Conservation (phyloP, 2,797 vertebrate genomes). For the Centroberyx gerrardi region DNA sequence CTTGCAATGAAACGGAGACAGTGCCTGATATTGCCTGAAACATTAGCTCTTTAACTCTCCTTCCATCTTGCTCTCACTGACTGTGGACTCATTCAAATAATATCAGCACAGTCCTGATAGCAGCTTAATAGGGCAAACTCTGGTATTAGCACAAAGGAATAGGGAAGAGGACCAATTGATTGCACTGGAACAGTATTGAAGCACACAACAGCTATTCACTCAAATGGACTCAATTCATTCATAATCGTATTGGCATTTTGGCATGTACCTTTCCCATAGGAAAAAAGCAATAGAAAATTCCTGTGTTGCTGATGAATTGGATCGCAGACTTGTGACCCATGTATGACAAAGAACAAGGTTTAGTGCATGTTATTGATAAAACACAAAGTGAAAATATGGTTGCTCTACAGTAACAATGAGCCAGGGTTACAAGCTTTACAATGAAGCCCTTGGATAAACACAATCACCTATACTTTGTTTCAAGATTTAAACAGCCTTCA, state of each 20-base stretch:
- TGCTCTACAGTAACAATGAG: slow-evolving; percentile 50
- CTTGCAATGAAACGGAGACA: slow-evolving; percentile 69
- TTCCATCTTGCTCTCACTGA: slow-evolving; percentile 71
- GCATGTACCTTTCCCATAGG: slow-evolving; percentile 76
- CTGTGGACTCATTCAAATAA: slow-evolving; percentile 79
- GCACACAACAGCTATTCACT: slow-evolving; percentile 77
- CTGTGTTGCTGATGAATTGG: slow-evolving; percentile 61
- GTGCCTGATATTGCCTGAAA: slow-evolving; percentile 81
- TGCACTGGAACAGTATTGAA: slow-evolving; percentile 80
- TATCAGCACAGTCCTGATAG: slow-evolving; percentile 84
- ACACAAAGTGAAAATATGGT: slow-evolving; percentile 49
- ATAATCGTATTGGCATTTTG: slow-evolving; percentile 80
- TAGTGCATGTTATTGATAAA: slow-evolving; percentile 72
- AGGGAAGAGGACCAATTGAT: slow-evolving; percentile 80
- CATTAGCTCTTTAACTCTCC: slow-evolving; percentile 75
- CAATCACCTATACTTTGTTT: slow-evolving; percentile 72
- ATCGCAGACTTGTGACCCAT: slow-evolving; percentile 55
- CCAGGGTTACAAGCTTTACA: slow-evolving; percentile 64
- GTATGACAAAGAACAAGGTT: slow-evolving; percentile 56
- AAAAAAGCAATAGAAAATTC: slow-evolving; percentile 74
- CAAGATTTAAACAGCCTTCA: slow-evolving; percentile 51
- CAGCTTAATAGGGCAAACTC: slow-evolving; percentile 88
- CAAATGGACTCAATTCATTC: slow-evolving; percentile 76
- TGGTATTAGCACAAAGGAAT: slow-evolving; percentile 84
- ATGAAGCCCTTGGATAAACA: slow-evolving; percentile 83